A percentile compares a stretch with the other conserved stretches of the same genome.
These are phyloP conservation scores for Brachionus angularis DNA, from an alignment of 1,140 invertebrate genomes.

Conservation along the genomic window DNA sequence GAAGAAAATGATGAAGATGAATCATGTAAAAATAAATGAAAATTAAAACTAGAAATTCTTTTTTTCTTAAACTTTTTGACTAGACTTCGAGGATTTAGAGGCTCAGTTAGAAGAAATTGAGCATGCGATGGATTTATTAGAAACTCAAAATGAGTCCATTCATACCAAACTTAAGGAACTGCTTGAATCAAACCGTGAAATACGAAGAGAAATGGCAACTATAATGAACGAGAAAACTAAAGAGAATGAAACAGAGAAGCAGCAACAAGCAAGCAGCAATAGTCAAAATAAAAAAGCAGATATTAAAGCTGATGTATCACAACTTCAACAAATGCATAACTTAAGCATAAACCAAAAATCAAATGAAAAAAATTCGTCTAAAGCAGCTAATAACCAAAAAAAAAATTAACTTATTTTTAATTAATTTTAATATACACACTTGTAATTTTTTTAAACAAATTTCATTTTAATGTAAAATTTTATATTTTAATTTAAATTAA, in stretches of 20 bases:
- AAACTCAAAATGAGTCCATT: constrained; percentile 24
- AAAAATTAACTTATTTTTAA: constrained; percentile 17
- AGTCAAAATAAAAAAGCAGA: background rate
- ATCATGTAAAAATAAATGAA: no score
- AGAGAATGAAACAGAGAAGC: constrained; percentile 5
- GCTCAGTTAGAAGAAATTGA: constrained; percentile 40
- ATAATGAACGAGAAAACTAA: background rate
- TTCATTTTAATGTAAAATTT: no score
- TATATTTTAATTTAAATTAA: no score
- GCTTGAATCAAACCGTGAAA: constrained; percentile 40
- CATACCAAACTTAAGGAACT: constrained; percentile 30
- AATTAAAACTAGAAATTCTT: no score
- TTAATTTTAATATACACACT: background rate
- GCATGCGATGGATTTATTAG: constrained; percentile 35
- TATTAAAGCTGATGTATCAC: background rate
- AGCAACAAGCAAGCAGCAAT: no score
- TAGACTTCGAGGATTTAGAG: constrained; percentile 40
- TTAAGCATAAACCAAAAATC: background rate
- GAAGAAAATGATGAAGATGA: constrained; percentile 3
- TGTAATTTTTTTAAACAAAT: background rate
- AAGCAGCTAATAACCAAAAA: no score
- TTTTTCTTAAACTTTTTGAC: no score
- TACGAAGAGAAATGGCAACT: constrained; percentile 28
- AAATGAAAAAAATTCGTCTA: constrained; percentile 8
- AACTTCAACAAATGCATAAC: constrained; percentile 31